Evolutionary conservation across 2,113 vertebrate genomes (phyloP), one percentile per base, ranked within the genome.

Genomic region (Heterotilapia buettikoferi): DNA sequence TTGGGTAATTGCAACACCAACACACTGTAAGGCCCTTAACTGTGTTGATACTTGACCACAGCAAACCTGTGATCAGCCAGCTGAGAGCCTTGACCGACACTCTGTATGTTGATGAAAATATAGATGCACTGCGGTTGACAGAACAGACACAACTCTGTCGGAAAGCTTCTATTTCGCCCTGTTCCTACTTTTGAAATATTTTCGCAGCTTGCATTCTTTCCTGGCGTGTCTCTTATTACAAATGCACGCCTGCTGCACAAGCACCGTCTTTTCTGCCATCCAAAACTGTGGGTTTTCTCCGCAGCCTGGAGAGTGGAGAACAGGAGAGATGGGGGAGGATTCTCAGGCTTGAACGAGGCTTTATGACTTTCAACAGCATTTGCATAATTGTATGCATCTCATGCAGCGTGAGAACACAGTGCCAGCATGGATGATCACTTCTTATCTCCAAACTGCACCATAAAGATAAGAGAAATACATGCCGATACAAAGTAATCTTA

Each of bases 311-410:
- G 86, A 90, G 81, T 4, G 63, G 83, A 85, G 59, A 83, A 86
- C 73, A 82, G 56, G 83, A 73, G 61, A 38, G 68, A 50, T 19
- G 45, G 12, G 11, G 19, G 82, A 52, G 63, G 24, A 21, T 73
- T 91, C 91, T 89, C 79, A 26, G 89, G 88, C 93, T 91, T 84
- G 82, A 94, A 95, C 89, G 88, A 89, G 94, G 94, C 95, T 96
- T 96, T 95, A 95, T 95, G 90, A 94, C 94, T 93, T 95, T 89
- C 86, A 92, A 40, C 84, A 7, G 45, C 10, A 96, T 97, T 96
- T 96, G 95, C 96, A 97, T 97, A 96, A 96, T 96, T 93, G 94
- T 93, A 96, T 96, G 95, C 95, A 93, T 93, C 88, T 92, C 94
- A 94, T 94, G 95, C 91, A 86, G 95, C 52, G 91, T 90, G 87